phyloP scores from a whole-genome alignment of 1,140 invertebrate genomes.

The Ephestia elutella region DNA sequence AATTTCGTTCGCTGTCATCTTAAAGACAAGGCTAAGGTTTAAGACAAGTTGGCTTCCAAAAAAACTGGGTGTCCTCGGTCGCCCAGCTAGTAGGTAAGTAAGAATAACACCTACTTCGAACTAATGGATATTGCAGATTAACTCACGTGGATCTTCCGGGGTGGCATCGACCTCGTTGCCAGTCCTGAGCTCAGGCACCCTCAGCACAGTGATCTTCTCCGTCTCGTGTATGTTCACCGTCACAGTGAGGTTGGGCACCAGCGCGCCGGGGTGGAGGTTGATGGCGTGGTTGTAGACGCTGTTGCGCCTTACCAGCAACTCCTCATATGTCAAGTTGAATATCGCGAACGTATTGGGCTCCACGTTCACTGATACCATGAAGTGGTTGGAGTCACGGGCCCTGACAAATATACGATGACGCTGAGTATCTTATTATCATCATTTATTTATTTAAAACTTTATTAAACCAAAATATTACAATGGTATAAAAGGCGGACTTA shows the following conservation, averaged over 20 bases:
- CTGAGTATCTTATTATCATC: no score
- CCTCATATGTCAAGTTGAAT: slow-evolving; percentile 81
- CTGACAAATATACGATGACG: slow-evolving; percentile 49
- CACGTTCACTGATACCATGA: slow-evolving; percentile 77
- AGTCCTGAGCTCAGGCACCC: slow-evolving; percentile 76
- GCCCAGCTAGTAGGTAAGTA: no score
- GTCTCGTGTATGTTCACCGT: slow-evolving; percentile 76
- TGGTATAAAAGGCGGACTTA: no score
- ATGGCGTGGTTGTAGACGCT: slow-evolving; percentile 78
- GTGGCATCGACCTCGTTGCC: slow-evolving; percentile 75
- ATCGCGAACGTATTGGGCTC: slow-evolving; percentile 75
- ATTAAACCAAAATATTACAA: no score
- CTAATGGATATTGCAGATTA: no score
- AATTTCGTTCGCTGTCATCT: no score
- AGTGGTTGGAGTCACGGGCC: slow-evolving; percentile 79
- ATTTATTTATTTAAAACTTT: no score
- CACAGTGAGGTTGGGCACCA: slow-evolving; percentile 76
- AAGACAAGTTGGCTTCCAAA: no score
- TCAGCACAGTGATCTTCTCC: slow-evolving; percentile 72
- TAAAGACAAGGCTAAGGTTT: no score
- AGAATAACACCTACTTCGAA: no score
- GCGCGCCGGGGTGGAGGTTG: slow-evolving; percentile 76
- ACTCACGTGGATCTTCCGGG: slow-evolving; percentile 64
- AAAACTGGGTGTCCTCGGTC: no score
- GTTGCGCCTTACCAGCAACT: slow-evolving; percentile 74